phyloP scores from a whole-genome alignment of 2,113 vertebrate species.

The Boulengeromyrus knoepffleri region DNA sequence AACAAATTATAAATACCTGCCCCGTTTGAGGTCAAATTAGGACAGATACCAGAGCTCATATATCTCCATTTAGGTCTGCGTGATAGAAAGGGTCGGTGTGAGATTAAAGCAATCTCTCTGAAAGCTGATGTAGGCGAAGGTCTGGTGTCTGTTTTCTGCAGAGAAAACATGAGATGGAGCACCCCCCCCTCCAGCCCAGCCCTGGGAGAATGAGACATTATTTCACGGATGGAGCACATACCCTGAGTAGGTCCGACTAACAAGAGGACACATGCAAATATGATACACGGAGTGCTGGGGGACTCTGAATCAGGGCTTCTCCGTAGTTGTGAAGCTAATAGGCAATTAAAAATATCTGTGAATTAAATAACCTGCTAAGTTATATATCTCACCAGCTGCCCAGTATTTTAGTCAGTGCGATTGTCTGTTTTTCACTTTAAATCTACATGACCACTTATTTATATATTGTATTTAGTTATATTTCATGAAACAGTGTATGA shows the following conservation, averaged over 20 bases:
- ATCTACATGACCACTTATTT: neutral
- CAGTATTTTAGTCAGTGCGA: neutral
- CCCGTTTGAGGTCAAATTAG: neutral
- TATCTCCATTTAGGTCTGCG: neutral
- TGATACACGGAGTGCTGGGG: neutral
- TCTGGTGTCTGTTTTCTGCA: neutral
- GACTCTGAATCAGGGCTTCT: neutral
- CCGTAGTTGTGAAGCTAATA: neutral
- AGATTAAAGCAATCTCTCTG: neutral
- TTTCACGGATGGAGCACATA: neutral
- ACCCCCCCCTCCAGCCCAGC: neutral
- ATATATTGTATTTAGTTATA: neutral
- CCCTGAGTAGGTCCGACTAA: neutral
- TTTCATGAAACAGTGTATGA: neutral
- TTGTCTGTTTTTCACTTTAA: neutral
- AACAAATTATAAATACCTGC: neutral
- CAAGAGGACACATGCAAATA: neutral
- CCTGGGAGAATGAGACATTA: neutral
- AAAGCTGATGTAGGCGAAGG: neutral
- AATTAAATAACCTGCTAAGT: neutral
- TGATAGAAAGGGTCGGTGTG: neutral
- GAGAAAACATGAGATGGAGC: neutral
- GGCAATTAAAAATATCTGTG: neutral
- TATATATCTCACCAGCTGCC: neutral
- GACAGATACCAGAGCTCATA: neutral